These are phyloP conservation scores for Ctenochaetus hawaiiensis DNA, from an alignment of 2,797 vertebrate genomes.

Conservation along the genomic window DNA sequence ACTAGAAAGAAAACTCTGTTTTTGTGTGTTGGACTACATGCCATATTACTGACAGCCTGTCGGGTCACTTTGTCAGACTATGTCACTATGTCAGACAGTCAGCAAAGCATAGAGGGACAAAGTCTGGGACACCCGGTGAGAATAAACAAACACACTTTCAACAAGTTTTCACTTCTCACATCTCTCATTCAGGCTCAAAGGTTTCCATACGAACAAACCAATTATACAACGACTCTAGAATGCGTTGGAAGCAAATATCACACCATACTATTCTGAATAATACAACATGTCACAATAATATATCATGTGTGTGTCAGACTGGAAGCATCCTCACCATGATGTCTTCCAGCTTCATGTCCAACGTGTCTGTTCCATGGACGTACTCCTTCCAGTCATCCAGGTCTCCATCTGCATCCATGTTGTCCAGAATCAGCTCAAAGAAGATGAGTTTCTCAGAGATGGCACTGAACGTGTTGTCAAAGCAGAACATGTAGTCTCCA, in stretches of 20 bases:
- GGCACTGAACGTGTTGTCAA: conserved; percentile 96
- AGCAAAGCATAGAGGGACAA: conserved; percentile 23
- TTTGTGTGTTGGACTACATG: conserved; percentile 1
- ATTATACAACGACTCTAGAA: neutral
- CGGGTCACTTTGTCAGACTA: conserved; percentile 57
- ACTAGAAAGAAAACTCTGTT: no score
- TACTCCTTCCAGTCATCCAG: conserved; percentile 96
- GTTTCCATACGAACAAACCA: neutral
- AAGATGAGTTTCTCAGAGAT: conserved; percentile 98
- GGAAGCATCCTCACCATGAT: conserved; percentile 89
- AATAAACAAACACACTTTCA: neutral
- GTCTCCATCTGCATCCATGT: conserved; percentile 90
- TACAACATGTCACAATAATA: no score
- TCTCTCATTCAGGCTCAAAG: neutral
- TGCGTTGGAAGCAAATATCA: neutral
- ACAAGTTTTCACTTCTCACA: neutral
- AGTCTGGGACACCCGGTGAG: conserved; percentile 22
- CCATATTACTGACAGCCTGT: conserved; percentile 2
- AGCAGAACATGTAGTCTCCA: conserved; percentile 99
- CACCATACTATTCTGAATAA: neutral
- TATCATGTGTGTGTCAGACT: neutral
- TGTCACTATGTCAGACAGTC: conserved; percentile 32
- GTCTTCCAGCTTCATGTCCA: conserved; percentile 98
- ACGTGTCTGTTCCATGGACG: conserved; percentile 91
- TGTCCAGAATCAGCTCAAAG: conserved; percentile 98